phyloP scores from a whole-genome alignment of 2,888 invertebrate genomes.

The Brenthis ino region DNA sequence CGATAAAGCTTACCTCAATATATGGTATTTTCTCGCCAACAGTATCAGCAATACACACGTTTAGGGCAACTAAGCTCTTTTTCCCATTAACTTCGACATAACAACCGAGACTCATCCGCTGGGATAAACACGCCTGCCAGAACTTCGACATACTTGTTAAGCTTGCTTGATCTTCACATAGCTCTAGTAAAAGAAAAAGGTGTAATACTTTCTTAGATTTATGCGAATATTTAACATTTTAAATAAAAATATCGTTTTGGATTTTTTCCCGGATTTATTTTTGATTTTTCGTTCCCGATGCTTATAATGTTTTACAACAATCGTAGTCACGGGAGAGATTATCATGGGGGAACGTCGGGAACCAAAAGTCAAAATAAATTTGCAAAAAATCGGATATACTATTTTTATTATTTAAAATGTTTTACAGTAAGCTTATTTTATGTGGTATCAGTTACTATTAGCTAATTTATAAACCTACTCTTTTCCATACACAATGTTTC shows the following conservation, averaged over 20 bases:
- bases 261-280: too few species aligned
- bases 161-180: constrained; percentile 52
- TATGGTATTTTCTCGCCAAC: constrained; percentile 34
- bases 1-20: neutral
- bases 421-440: too few species aligned
- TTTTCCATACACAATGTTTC: constrained; percentile 53
- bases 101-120: constrained; percentile 61
- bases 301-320: too few species aligned
- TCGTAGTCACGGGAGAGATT: too few species aligned
- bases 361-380: too few species aligned
- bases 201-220: neutral
- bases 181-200: constrained; percentile 43
- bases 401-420: too few species aligned
- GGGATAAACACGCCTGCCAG: constrained; percentile 51
- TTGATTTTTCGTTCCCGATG: too few species aligned
- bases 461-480: constrained; percentile 43
- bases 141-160: constrained; percentile 47
- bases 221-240: too few species aligned
- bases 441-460: neutral
- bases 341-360: too few species aligned
- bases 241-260: too few species aligned
- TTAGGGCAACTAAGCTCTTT: constrained; percentile 57
- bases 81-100: constrained; percentile 53
- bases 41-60: constrained; percentile 54
- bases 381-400: too few species aligned